Percentiles rank a stretch among this genome's conserved stretches.
Conservation (phyloP, 1,140 invertebrate genomes). For the Polyergus mexicanus region DNA sequence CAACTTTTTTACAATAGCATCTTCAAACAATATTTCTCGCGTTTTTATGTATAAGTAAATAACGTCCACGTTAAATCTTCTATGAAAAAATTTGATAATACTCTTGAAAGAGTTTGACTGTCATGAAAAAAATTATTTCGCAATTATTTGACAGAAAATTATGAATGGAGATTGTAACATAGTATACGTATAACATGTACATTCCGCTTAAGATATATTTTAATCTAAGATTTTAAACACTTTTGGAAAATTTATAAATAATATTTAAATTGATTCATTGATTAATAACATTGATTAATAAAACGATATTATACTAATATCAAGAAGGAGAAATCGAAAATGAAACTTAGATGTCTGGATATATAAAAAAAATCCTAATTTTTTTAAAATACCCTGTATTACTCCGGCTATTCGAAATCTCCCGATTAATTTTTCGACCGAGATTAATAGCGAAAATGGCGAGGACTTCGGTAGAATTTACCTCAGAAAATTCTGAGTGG, state of each 20-base stretch:
- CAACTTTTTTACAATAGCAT: background rate
- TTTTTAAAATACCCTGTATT: constrained; percentile 8
- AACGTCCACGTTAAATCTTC: background rate
- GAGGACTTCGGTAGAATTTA: constrained; percentile 22
- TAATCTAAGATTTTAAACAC: background rate
- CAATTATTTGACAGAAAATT: background rate
- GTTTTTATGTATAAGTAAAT: constrained; percentile 8
- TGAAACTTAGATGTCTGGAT: too few species aligned
- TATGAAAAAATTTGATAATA: constrained; percentile 6
- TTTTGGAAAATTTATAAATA: background rate
- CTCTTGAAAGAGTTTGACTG: background rate
- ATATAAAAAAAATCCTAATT: background rate
- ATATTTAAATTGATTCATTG: background rate
- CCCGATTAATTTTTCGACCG: constrained; percentile 32
- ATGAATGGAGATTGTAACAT: background rate
- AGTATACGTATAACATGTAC: background rate
- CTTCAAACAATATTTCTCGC: constrained; percentile 6
- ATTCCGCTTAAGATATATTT: background rate
- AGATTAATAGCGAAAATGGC: constrained; percentile 48
- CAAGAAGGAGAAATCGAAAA: too few species aligned
- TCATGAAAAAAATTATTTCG: background rate
- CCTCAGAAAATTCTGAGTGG: constrained; percentile 31
- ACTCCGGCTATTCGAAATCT: constrained; percentile 9
- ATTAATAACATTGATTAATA: too few species aligned
- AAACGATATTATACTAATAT: too few species aligned